Evolutionary conservation across 30 jellyfish, hydroid and myxozoan species (phyloP).

Genomic region (Hydractinia echinata): DNA sequence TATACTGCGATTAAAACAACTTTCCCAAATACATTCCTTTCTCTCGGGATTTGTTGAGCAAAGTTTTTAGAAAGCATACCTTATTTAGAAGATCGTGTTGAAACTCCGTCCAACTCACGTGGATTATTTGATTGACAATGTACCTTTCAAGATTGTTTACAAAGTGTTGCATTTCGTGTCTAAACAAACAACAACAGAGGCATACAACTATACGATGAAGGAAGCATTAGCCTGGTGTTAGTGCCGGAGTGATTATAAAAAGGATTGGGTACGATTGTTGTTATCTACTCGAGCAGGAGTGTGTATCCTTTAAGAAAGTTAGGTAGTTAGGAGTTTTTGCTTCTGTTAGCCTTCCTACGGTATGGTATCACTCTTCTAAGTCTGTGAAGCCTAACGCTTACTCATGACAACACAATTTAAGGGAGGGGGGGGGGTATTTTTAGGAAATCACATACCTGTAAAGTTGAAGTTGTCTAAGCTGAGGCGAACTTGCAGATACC

Average conservation of each 20-base stretch:
- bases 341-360: too few relatives aligned
- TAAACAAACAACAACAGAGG: constrained; percentile 12
- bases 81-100: constrained; percentile 62
- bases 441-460: constrained; percentile 38
- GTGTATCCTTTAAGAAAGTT: background rate
- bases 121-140: constrained; percentile 78
- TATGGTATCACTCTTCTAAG: too few relatives aligned
- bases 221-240: background rate
- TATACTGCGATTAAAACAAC: background rate
- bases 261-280: background rate
- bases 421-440: background rate
- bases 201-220: background rate
- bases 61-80: constrained; percentile 14
- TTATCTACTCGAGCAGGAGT: background rate
- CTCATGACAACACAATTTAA: too few relatives aligned
- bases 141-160: constrained; percentile 87
- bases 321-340: too few relatives aligned
- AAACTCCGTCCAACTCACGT: constrained; percentile 89
- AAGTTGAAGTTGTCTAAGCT: constrained; percentile 69
- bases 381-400: too few relatives aligned
- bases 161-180: constrained; percentile 96
- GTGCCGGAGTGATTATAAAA: background rate
- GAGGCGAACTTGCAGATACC: constrained; percentile 66
- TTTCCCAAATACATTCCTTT: background rate
- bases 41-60: background rate